Evolutionary conservation across 2,113 vertebrate genomes (phyloP).

Genomic region (Campylomormyrus tamandua): DNA sequence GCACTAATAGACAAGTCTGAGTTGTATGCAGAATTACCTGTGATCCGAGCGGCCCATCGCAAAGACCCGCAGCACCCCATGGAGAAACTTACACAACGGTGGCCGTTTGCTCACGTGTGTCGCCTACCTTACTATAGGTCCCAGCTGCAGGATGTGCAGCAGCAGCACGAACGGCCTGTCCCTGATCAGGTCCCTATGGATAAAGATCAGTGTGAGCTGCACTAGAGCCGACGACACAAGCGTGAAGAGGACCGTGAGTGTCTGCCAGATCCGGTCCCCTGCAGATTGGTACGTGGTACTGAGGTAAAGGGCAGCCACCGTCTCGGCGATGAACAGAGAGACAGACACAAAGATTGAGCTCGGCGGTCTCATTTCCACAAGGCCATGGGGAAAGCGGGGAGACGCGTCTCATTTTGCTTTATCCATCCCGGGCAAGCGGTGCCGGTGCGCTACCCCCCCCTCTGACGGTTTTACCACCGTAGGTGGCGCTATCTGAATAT

Average conservation of each 20-base stretch:
- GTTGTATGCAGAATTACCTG: not conserved
- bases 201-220: conserved; percentile 88
- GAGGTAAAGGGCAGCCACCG: conserved; percentile 76
- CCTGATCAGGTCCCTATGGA: conserved; percentile 87
- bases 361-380: conserved; percentile 82
- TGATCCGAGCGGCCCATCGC: not conserved
- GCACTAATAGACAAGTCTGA: not conserved
- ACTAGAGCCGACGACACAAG: conserved; percentile 82
- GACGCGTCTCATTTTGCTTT: conserved; percentile 29
- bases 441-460: conserved; percentile 8
- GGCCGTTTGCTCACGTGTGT: not conserved
- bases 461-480: not conserved
- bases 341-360: conserved; percentile 84
- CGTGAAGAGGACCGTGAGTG: conserved; percentile 84
- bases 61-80: not conserved
- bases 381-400: conserved; percentile 42
- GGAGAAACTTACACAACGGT: not conserved
- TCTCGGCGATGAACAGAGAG: conserved; percentile 84
- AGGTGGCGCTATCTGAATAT: conserved; percentile 35
- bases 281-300: conserved; percentile 77
- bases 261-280: conserved; percentile 86
- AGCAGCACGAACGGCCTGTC: conserved; percentile 87
- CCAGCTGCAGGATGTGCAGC: conserved; percentile 88
- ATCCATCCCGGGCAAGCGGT: conserved; percentile 12
- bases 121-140: conserved; percentile 83